Conservation (phyloP, 2,113 vertebrate genomes). For the Carollia perspicillata region DNA sequence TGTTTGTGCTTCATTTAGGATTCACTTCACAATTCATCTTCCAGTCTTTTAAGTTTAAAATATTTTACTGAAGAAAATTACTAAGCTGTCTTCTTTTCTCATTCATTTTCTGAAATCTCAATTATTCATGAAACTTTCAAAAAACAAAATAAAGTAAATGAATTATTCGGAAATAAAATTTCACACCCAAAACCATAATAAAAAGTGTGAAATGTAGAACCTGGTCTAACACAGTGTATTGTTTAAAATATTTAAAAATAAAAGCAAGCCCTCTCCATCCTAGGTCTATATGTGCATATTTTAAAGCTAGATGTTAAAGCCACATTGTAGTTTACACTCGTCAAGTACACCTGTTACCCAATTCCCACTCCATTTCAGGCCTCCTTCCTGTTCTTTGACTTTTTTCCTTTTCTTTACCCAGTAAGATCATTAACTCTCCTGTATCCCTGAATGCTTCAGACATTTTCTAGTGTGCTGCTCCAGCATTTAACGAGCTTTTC, state of each 20-base stretch:
- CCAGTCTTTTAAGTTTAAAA: background rate
- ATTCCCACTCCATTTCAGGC: background rate
- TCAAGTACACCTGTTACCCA: background rate
- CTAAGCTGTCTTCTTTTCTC: background rate
- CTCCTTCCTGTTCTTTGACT: background rate
- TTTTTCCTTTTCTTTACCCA: background rate
- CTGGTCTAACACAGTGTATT: background rate
- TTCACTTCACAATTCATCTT: background rate
- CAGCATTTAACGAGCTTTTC: slow-evolving; percentile 74
- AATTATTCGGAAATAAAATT: background rate
- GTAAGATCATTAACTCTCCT: background rate
- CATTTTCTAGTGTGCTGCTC: background rate
- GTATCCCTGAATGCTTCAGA: background rate
- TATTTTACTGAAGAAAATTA: background rate
- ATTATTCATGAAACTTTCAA: background rate
- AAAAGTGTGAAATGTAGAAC: background rate
- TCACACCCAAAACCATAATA: background rate
- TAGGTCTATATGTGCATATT: background rate
- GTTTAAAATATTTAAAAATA: background rate
- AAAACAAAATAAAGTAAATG: background rate
- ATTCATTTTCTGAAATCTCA: background rate
- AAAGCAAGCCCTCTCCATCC: background rate
- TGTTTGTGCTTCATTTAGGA: background rate
- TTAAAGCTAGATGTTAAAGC: background rate
- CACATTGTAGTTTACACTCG: background rate